A percentile compares a stretch with the other conserved stretches of the same genome.
phyloP scores from a whole-genome alignment of 2,888 invertebrate genomes.

The Nomada flava region DNA sequence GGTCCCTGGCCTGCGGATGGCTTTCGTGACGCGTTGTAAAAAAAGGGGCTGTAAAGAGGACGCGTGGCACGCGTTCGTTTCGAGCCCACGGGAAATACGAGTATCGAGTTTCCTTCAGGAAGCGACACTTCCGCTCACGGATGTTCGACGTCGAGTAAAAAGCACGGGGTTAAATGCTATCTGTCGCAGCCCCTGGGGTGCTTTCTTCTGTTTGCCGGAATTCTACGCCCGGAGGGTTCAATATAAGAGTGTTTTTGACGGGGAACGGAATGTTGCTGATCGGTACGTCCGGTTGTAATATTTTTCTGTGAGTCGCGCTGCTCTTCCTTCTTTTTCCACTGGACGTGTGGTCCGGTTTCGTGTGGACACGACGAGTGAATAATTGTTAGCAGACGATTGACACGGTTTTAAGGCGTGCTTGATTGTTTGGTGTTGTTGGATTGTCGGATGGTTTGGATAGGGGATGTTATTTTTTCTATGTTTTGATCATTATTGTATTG shows the following conservation, averaged over 20 bases:
- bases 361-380: too few species aligned
- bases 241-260: slow-evolving; percentile 8
- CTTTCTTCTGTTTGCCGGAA: slow-evolving; percentile 27
- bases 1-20: slow-evolving; percentile 22
- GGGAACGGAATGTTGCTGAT: slow-evolving; percentile 5
- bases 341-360: too few species aligned
- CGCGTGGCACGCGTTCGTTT: slow-evolving; percentile 52
- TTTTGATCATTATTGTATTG: too few species aligned
- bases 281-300: background rate
- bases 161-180: slow-evolving; percentile 21
- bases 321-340: too few species aligned
- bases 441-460: too few species aligned
- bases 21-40: slow-evolving; percentile 39
- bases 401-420: too few species aligned
- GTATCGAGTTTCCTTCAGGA: slow-evolving; percentile 63
- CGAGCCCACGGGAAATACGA: slow-evolving; percentile 63
- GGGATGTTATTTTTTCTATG: too few species aligned
- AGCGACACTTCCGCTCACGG: slow-evolving; percentile 43
- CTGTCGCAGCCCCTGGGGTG: slow-evolving; percentile 6
- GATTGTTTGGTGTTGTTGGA: too few species aligned
- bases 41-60: slow-evolving; percentile 31
- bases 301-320: background rate
- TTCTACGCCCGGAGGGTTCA: background rate
- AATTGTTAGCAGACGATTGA: too few species aligned
- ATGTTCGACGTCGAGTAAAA: slow-evolving; percentile 34